Base-by-base conservation (phyloP, 2,888 invertebrate species). In the Phasia obesa region DNA sequence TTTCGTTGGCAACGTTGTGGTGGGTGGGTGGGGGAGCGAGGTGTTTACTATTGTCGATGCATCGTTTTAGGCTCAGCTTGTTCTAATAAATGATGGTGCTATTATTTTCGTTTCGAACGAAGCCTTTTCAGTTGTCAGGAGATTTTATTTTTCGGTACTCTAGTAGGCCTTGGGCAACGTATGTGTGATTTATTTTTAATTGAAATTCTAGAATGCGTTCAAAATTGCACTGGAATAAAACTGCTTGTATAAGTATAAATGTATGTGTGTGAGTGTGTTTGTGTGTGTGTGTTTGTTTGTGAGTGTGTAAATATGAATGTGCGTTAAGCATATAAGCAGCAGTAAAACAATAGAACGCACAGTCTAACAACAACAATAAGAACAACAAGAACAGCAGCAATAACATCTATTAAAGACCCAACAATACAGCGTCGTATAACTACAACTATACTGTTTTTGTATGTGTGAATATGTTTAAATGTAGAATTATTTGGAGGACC, bases 121-220 rank as follows among this genome's bases (percentile, higher is more conserved):
- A 83, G 83, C 83, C 83, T 79, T 79, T 83, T 65, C 67, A 79
- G 77, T 84, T 84, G 84, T 81, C 80, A 84, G 77, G 76, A 81
- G 80, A 80, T 84, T 79, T 80, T 83, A 73, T 73, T 77, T 75
- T 75, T 75, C 62, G 77, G 70, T 70, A 60, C 69, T 69, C 55
- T 55, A 47, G 70, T 55, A 77, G 73, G 84, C 80, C 80, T 64
- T 65, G 77, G 80, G 81, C 77, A 81, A 74, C 55, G 84, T 76
- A 88, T 89, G 89, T 90, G 90, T 90, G 90, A 90, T 90, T 90
- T 90, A 90, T 90, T 90, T 90, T 90, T 90, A 90, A 90, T 90
- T 90, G 90, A 90, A 90, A 90, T 90, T 90, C 90, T 89, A 90
- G 89, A 90, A 89, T 90, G 89, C 90, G 89, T 89, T 88, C 89